These are phyloP conservation scores for Hystrix cristata DNA, from an alignment of 2,113 vertebrate species.

Conservation along the genomic window DNA sequence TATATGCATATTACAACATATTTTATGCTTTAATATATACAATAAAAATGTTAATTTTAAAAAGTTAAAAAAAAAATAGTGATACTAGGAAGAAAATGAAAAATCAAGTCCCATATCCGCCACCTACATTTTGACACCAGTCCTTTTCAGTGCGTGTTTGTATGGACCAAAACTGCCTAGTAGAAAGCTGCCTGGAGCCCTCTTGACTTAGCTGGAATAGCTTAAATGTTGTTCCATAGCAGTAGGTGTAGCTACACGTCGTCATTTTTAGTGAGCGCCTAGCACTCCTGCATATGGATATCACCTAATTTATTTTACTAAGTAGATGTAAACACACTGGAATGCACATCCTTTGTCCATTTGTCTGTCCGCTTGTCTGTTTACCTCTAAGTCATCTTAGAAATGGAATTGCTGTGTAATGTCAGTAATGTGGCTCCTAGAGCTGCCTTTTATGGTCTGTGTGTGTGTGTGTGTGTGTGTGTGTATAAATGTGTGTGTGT, in stretches of 20 bases:
- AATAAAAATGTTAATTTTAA: not conserved
- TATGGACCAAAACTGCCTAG: not conserved
- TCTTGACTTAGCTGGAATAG: not conserved
- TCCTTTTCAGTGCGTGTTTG: not conserved
- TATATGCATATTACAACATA: not conserved
- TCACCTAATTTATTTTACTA: not conserved
- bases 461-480: too few species aligned
- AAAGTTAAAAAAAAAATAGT: not conserved
- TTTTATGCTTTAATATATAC: not conserved
- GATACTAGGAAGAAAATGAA: not conserved
- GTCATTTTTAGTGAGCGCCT: not conserved
- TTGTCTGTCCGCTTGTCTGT: not conserved
- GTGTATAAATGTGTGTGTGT: too few species aligned
- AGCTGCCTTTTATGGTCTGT: not conserved
- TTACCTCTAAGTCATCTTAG: not conserved
- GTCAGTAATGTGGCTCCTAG: not conserved
- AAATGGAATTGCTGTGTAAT: conserved; percentile 25
- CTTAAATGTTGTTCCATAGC: not conserved
- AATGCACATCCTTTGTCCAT: not conserved
- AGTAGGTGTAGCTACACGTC: not conserved
- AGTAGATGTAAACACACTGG: not conserved
- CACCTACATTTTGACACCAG: not conserved
- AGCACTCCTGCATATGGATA: not conserved
- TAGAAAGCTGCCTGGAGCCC: not conserved
- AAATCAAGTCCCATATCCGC: not conserved